These are phyloP conservation scores for Spongia lamella DNA, from an alignment of 37 sponge, comb jelly and placozoan genomes.

Conservation along the genomic window DNA sequence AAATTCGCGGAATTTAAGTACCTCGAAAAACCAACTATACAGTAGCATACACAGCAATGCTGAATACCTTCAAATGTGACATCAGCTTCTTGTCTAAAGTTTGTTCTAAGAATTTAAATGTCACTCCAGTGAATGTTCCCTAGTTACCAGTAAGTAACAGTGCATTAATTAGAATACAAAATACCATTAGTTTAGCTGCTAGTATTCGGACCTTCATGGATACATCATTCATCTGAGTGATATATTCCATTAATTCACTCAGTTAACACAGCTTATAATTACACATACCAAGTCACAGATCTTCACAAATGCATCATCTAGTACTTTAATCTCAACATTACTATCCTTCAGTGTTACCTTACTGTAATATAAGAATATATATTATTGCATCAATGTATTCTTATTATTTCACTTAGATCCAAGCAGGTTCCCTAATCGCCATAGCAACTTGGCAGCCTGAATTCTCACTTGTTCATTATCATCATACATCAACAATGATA, in stretches of 20 bases:
- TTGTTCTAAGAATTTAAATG: conserved; percentile 66
- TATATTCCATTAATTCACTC: neutral
- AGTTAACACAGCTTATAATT: neutral
- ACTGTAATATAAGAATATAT: conserved; percentile 15
- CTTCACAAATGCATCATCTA: conserved; percentile 85
- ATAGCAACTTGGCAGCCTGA: conserved; percentile 55
- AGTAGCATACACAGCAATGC: neutral
- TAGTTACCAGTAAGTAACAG: neutral
- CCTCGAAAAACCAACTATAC: too few species aligned
- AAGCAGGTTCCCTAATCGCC: conserved; percentile 25
- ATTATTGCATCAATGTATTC: too few species aligned
- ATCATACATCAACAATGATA: conserved; percentile 37
- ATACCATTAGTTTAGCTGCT: conserved; percentile 64
- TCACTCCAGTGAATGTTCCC: conserved; percentile 55
- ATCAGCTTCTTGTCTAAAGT: conserved; percentile 93
- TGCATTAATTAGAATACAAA: neutral
- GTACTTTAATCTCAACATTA: conserved; percentile 36
- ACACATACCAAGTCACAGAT: conserved; percentile 68
- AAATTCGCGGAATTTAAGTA: too few species aligned
- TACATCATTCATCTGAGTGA: conserved; percentile 44
- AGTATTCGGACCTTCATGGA: conserved; percentile 63
- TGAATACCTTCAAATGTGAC: conserved; percentile 77
- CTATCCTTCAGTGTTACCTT: conserved; percentile 36
- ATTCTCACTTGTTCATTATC: conserved; percentile 50
- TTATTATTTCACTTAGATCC: conserved; percentile 13